These are phyloP conservation scores for Pentamera pediparva DNA, from an alignment of 53 echinoderm and acorn worm species.

Conservation along the genomic window DNA sequence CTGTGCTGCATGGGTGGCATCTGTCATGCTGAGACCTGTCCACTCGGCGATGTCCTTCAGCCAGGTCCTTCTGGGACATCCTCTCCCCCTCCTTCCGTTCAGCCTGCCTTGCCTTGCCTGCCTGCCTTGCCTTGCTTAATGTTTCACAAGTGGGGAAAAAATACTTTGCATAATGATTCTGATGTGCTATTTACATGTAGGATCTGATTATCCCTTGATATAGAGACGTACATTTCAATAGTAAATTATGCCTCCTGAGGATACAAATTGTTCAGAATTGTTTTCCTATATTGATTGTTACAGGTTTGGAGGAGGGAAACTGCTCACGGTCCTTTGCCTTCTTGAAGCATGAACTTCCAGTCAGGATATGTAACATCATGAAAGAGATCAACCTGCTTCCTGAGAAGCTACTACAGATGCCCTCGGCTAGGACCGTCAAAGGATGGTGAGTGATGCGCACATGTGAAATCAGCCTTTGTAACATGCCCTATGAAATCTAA, in stretches of 20 bases:
- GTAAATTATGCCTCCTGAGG: background rate
- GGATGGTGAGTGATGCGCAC: slow-evolving; percentile 71
- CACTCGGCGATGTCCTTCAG: too few species aligned
- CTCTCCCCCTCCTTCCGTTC: too few species aligned
- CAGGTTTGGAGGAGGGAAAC: slow-evolving; percentile 66
- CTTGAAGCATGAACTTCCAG: slow-evolving; percentile 86
- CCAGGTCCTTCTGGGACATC: too few species aligned
- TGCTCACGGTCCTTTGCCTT: slow-evolving; percentile 67
- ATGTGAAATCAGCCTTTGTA: too few species aligned
- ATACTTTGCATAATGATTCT: background rate
- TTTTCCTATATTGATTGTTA: background rate
- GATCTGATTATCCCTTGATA: too few species aligned
- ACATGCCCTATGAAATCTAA: too few species aligned
- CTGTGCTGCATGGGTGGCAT: too few species aligned
- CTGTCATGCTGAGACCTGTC: too few species aligned
- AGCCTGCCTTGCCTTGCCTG: too few species aligned
- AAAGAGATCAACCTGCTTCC: slow-evolving; percentile 95
- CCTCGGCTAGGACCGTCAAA: slow-evolving; percentile 77
- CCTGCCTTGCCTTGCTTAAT: too few species aligned
- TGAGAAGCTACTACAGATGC: slow-evolving; percentile 83
- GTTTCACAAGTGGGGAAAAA: too few species aligned
- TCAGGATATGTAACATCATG: slow-evolving; percentile 95
- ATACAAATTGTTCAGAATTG: background rate
- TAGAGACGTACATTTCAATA: background rate
- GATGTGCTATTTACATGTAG: too few species aligned